Percentiles rank a stretch among this genome's conserved stretches.
phyloP scores from a whole-genome alignment of 2,888 invertebrate genomes.

The Proisotoma minuta region DNA sequence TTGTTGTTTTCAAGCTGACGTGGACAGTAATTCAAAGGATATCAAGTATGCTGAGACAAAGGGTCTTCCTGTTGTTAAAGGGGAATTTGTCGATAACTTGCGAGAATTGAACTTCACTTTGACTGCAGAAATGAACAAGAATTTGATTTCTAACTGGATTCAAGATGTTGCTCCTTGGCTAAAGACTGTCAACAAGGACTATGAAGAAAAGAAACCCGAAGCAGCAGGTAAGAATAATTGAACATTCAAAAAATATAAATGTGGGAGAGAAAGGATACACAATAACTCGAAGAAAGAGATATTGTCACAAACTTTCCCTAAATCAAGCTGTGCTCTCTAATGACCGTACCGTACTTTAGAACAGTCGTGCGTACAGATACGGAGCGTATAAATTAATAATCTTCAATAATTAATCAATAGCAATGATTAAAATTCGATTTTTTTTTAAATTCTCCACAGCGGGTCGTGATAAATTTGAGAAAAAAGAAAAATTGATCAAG shows the following conservation, averaged over 20 bases:
- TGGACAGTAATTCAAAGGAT: slow-evolving; percentile 57
- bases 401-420: neutral
- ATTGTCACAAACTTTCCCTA: slow-evolving; percentile 48
- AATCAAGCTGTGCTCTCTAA: slow-evolving; percentile 49
- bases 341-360: slow-evolving; percentile 49
- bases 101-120: slow-evolving; percentile 37
- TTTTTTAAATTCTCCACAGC: neutral
- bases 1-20: slow-evolving; percentile 50
- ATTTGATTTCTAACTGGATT: slow-evolving; percentile 38
- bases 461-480: slow-evolving; percentile 31
- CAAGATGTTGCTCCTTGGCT: slow-evolving; percentile 24
- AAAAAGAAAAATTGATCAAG: slow-evolving; percentile 53
- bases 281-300: slow-evolving; percentile 1
- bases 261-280: slow-evolving; percentile 7
- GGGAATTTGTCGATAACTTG: slow-evolving; percentile 63
- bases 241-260: slow-evolving; percentile 9
- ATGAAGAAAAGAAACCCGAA: slow-evolving; percentile 11
- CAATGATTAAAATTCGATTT: neutral
- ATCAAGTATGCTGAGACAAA: slow-evolving; percentile 63
- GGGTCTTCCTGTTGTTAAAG: slow-evolving; percentile 75
- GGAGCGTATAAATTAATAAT: slow-evolving; percentile 27
- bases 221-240: slow-evolving; percentile 8
- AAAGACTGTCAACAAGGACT: slow-evolving; percentile 25
- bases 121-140: slow-evolving; percentile 27
- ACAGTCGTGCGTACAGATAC: slow-evolving; percentile 50